Conservation (phyloP, 2,113 vertebrate species). For the Cheirogaleus medius region DNA sequence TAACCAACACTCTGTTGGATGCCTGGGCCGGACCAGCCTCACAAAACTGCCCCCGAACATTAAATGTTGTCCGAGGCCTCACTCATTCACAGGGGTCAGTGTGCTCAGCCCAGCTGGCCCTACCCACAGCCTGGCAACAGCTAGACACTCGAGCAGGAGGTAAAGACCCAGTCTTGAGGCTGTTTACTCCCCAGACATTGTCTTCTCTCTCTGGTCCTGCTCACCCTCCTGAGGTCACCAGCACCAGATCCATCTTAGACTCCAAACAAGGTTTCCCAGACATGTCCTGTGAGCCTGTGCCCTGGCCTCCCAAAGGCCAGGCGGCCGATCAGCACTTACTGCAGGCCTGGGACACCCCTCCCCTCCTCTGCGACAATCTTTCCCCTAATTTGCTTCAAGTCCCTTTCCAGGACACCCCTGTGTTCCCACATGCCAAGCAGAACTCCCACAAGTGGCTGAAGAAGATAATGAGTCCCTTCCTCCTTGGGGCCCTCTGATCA, state of each 20-base stretch:
- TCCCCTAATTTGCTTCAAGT: neutral
- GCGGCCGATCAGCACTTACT: neutral
- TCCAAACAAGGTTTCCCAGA: neutral
- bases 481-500: neutral
- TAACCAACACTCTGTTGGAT: neutral
- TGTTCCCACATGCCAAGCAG: neutral
- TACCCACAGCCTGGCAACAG: neutral
- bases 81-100: neutral
- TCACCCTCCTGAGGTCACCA: neutral
- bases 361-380: neutral
- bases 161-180: too few relatives aligned
- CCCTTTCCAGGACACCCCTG: neutral
- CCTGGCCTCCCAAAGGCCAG: neutral
- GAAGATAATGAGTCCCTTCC: neutral
- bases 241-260: neutral
- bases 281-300: neutral
- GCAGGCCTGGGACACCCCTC: neutral
- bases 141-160: accelerated
- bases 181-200: neutral
- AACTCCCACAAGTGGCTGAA: neutral
- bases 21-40: neutral
- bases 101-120: accelerated
- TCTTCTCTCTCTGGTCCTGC: neutral
- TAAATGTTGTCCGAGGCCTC: neutral
- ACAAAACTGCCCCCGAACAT: neutral